Percentiles rank a stretch among this genome's conserved stretches.
Evolutionary conservation across 35 echinoderm and acorn worm genomes (phyloP).

Genomic region (Holothuria glaberrima): DNA sequence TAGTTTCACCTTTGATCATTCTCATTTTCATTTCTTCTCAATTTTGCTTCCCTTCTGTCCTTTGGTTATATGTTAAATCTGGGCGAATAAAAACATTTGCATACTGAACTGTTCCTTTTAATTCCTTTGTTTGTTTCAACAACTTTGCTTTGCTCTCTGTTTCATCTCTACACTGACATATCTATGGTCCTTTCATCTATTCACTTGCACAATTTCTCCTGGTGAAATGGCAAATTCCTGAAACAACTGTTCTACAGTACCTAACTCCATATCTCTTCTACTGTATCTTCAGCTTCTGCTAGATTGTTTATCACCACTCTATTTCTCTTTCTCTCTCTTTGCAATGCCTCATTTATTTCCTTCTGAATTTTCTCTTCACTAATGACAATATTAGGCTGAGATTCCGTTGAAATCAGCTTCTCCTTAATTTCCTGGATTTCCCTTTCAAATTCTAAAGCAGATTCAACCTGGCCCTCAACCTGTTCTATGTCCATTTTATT

Average conservation of each 20-base stretch:
- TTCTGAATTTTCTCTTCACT: constrained; percentile 24
- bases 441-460: constrained; percentile 9
- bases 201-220: constrained; percentile 33
- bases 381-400: neutral
- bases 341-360: constrained; percentile 29
- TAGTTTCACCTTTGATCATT: constrained; percentile 59
- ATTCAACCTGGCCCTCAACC: neutral
- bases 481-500: constrained; percentile 14
- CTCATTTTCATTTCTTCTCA: constrained; percentile 56
- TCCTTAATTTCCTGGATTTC: constrained; percentile 17
- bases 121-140: neutral
- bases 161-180: constrained; percentile 2
- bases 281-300: constrained; percentile 6
- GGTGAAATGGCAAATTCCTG: constrained; percentile 24
- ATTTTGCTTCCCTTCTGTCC: constrained; percentile 20
- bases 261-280: neutral
- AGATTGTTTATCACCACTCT: neutral
- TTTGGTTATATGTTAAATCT: constrained; percentile 62
- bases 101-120: constrained; percentile 12
- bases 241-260: constrained; percentile 2
- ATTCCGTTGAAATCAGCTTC: neutral
- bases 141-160: constrained; percentile 1
- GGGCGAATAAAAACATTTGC: constrained; percentile 45
- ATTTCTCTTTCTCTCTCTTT: constrained; percentile 26
- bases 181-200: neutral